These are phyloP conservation scores for Microctonus hyperodae DNA, from an alignment of 2,888 invertebrate species.

Conservation along the genomic window DNA sequence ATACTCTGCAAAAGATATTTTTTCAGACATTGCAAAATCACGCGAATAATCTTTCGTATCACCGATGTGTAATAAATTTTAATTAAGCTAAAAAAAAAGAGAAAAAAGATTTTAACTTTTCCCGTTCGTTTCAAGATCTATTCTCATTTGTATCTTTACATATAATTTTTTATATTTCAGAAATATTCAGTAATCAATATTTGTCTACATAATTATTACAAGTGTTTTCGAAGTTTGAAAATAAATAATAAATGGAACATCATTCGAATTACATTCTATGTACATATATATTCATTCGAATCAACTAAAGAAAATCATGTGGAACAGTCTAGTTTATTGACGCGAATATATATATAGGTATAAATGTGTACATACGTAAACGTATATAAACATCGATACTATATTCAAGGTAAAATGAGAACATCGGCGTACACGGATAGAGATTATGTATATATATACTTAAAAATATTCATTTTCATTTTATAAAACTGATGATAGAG, in stretches of 20 bases:
- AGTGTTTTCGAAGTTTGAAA: neutral
- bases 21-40: slow-evolving; percentile 12
- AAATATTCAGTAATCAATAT: neutral
- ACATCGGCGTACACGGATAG: neutral
- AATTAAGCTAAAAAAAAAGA: neutral
- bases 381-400: neutral
- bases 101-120: neutral
- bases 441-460: neutral
- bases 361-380: too few species aligned
- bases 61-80: neutral
- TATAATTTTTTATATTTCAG: neutral
- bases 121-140: neutral
- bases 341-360: neutral
- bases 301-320: neutral
- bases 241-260: neutral
- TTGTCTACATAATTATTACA: neutral
- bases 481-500: neutral
- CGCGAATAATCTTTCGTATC: neutral
- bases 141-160: neutral
- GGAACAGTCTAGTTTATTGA: neutral
- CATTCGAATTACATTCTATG: too few species aligned
- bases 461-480: neutral
- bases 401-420: neutral
- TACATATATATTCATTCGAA: neutral
- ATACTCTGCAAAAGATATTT: slow-evolving; percentile 14